These are phyloP conservation scores for Drosophila sucinea DNA, from an alignment of 1,140 invertebrate genomes.

Conservation along the genomic window DNA sequence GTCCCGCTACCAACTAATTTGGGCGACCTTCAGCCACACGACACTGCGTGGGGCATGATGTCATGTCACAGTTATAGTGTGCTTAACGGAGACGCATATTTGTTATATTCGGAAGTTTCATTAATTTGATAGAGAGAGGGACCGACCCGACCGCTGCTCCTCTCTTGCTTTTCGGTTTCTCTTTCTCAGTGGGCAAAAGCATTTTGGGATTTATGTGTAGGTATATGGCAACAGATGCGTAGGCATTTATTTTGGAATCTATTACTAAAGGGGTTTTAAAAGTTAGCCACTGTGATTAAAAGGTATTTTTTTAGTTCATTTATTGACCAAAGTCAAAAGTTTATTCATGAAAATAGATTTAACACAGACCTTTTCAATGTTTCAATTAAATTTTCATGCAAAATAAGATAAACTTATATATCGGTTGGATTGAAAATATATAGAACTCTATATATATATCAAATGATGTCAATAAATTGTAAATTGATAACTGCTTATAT, in stretches of 20 bases:
- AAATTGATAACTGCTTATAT: too few species aligned
- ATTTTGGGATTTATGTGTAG: slow-evolving; percentile 4
- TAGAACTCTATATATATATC: too few species aligned
- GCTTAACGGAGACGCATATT: slow-evolving; percentile 23
- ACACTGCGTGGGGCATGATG: slow-evolving; percentile 49
- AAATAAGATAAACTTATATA: too few species aligned
- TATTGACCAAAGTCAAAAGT: too few species aligned
- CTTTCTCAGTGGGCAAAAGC: slow-evolving; percentile 6
- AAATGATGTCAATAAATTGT: too few species aligned
- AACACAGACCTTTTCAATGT: too few species aligned
- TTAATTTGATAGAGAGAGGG: slow-evolving; percentile 48
- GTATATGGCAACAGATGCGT: neutral
- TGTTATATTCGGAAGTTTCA: slow-evolving; percentile 52
- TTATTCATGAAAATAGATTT: too few species aligned
- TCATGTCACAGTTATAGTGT: slow-evolving; percentile 70
- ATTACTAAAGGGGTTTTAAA: neutral
- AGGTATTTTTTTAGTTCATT: too few species aligned
- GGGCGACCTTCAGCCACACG: slow-evolving; percentile 40
- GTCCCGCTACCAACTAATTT: slow-evolving; percentile 23
- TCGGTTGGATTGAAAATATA: too few species aligned
- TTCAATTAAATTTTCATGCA: too few species aligned
- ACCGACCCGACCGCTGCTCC: neutral
- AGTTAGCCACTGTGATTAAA: too few species aligned
- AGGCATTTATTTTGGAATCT: neutral
- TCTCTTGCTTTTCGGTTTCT: neutral